Percentiles rank a stretch among this genome's conserved stretches.
Evolutionary conservation across 2,113 vertebrate species (phyloP).

Genomic region (Callospermophilus lateralis): DNA sequence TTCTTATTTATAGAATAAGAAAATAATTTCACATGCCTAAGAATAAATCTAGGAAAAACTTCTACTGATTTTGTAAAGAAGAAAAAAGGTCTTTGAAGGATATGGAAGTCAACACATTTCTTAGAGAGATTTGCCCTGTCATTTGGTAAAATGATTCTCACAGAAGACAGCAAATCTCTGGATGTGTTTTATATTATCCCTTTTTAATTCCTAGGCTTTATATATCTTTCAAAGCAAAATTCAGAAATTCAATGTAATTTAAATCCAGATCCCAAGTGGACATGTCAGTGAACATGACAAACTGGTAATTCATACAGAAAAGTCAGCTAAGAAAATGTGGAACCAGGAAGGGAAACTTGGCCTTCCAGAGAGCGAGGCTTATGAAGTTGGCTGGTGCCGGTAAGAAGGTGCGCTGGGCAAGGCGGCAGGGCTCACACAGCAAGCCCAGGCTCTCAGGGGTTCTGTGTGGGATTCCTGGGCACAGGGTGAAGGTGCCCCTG

Average conservation of each 20-base stretch:
- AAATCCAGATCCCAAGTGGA: background rate
- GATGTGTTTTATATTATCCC: background rate
- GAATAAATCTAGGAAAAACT: background rate
- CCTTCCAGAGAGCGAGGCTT: background rate
- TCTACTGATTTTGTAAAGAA: background rate
- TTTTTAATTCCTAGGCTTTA: background rate
- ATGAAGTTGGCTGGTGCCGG: accelerated
- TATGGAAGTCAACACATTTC: background rate
- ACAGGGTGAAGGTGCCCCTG: accelerated
- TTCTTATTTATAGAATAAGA: background rate
- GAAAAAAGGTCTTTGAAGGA: background rate
- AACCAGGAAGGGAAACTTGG: background rate
- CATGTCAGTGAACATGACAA: background rate
- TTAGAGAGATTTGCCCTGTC: background rate
- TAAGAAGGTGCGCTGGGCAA: accelerated
- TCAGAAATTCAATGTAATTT: conserved; percentile 1
- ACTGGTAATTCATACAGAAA: background rate
- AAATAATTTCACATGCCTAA: background rate
- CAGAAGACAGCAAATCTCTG: background rate
- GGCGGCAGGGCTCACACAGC: background rate
- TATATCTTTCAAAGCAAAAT: background rate
- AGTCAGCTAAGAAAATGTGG: background rate
- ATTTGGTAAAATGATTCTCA: background rate
- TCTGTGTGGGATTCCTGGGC: background rate
- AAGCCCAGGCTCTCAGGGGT: accelerated